Conservation (phyloP, 2,113 vertebrate species). For the Cacatua alba region DNA sequence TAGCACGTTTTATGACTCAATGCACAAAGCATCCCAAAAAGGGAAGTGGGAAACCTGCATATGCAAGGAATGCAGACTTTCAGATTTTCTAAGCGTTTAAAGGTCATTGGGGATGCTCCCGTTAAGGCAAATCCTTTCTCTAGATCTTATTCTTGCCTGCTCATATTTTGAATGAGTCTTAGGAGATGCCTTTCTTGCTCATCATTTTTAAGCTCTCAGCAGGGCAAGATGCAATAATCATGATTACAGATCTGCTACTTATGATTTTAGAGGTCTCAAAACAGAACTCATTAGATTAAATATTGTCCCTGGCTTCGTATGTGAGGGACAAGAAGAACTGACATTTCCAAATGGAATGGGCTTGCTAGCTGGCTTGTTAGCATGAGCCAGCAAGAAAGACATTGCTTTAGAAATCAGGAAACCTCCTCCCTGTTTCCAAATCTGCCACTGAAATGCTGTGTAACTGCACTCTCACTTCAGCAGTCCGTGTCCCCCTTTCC, state of each 20-base stretch:
- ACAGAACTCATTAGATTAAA: neutral
- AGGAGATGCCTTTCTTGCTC: neutral
- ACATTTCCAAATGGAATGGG: neutral
- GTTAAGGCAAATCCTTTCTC: neutral
- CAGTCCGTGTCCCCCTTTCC: too few species aligned
- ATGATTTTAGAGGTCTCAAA: neutral
- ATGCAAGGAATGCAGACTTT: neutral
- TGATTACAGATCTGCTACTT: neutral
- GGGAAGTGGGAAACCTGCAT: neutral
- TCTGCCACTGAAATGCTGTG: neutral
- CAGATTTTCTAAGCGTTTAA: neutral
- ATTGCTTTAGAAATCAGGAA: neutral
- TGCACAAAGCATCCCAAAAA: neutral
- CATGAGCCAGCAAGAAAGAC: neutral
- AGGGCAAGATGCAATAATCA: neutral
- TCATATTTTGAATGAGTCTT: neutral
- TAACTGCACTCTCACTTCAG: neutral
- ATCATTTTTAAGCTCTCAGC: neutral
- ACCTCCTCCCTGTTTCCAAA: neutral
- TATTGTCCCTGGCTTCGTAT: neutral
- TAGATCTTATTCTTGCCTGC: neutral
- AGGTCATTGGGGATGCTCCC: neutral
- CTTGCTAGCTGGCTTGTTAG: neutral
- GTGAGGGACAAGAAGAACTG: neutral
- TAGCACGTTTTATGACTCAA: neutral